A percentile compares a stretch with the other conserved stretches of the same genome.
phyloP scores from a whole-genome alignment of 2,888 invertebrate genomes.

The Carpatolechia fugitivella region DNA sequence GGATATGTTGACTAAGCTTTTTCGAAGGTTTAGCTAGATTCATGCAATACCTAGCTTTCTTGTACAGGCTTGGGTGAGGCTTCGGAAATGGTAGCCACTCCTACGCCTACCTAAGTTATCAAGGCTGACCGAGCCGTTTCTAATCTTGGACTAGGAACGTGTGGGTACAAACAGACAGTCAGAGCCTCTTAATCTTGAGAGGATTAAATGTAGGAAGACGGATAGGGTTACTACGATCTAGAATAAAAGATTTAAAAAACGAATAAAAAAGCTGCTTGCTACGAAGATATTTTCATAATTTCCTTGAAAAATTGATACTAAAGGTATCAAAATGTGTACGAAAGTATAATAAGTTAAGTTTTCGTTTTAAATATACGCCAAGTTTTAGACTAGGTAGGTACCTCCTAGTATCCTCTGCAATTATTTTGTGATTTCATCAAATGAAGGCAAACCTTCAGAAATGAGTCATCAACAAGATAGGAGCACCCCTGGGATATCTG shows the following conservation, averaged over 20 bases:
- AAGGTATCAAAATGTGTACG: too few relatives aligned
- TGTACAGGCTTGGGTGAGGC: too few relatives aligned
- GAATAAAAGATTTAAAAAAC: background rate
- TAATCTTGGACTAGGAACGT: background rate
- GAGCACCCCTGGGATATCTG: background rate
- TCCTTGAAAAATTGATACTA: too few relatives aligned
- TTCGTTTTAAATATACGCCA: too few relatives aligned
- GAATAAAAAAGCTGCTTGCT: too few relatives aligned
- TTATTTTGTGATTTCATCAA: background rate
- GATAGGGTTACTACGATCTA: background rate
- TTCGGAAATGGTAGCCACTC: background rate
- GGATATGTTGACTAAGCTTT: background rate
- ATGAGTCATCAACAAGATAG: background rate
- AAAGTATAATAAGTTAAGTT: too few relatives aligned
- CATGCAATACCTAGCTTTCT: too few relatives aligned
- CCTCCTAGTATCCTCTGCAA: too few relatives aligned
- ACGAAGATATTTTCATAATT: too few relatives aligned
- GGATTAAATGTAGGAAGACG: background rate
- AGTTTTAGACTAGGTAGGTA: too few relatives aligned
- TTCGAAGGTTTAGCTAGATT: background rate
- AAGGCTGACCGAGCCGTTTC: background rate
- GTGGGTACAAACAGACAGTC: too few relatives aligned
- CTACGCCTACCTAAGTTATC: background rate
- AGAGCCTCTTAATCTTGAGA: background rate
- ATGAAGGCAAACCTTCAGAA: background rate